Evolutionary conservation across 2,888 invertebrate genomes (phyloP).

Genomic region (Thymelicus lineola): DNA sequence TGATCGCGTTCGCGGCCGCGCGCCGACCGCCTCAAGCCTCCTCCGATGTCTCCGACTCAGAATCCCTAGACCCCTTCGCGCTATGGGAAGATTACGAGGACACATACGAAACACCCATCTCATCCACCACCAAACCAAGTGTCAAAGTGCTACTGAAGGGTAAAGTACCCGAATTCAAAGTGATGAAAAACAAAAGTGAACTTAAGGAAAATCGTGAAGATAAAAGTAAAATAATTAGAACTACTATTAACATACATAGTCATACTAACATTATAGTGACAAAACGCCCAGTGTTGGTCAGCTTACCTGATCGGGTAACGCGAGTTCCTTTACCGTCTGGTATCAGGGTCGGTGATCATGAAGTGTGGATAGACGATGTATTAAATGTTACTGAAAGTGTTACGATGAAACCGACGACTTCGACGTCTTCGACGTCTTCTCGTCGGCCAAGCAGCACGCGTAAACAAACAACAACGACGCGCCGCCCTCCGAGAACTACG

Average conservation of each 20-base stretch:
- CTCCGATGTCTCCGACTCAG: constrained; percentile 60
- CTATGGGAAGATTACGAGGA: constrained; percentile 74
- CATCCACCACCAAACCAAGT: constrained; percentile 56
- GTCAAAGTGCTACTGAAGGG: constrained; percentile 71
- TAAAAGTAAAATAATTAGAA: constrained; percentile 70
- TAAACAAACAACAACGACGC: constrained; percentile 40
- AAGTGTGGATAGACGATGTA: constrained; percentile 58
- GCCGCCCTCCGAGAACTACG: constrained; percentile 50
- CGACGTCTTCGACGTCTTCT: not conserved
- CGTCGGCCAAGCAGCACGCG: constrained; percentile 18
- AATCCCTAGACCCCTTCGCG: constrained; percentile 66
- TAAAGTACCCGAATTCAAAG: constrained; percentile 68
- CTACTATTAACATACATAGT: constrained; percentile 77
- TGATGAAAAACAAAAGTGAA: constrained; percentile 57
- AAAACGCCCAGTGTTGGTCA: constrained; percentile 52
- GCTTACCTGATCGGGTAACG: constrained; percentile 45
- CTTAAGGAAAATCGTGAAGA: constrained; percentile 56
- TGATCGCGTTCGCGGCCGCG: constrained; percentile 70
- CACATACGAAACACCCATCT: constrained; percentile 61
- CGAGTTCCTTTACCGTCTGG: constrained; percentile 42
- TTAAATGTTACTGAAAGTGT: constrained; percentile 45
- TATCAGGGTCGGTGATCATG: constrained; percentile 51
- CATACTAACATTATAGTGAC: constrained; percentile 79
- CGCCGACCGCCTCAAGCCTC: constrained; percentile 58
- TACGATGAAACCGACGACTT: constrained; percentile 48